Evolutionary conservation across 2,888 invertebrate species (phyloP), one percentile per base, ranked within the genome.

Genomic region (Darwinula stevensoni): DNA sequence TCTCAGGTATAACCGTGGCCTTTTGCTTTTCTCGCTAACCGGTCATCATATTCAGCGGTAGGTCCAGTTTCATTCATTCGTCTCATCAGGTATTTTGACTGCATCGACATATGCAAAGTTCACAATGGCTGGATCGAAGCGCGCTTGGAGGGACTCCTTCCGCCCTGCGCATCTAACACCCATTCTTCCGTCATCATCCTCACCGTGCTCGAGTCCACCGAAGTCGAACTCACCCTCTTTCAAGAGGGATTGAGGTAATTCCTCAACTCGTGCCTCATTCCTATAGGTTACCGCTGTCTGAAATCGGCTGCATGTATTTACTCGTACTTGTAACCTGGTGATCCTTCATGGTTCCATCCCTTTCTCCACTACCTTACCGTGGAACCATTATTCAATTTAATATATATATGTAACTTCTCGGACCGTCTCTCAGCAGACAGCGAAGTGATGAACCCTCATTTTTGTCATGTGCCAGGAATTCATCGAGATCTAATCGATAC

Each of bases 91-190:
- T 76, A 82, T 52, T 97, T 94, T 55, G 91, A 91, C 56, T 84
- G 86, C 47, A 84, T 94, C 45, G 91, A 94, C 52, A 80, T 94
- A 36, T 94, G 94, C 53, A 91, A 91, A 54, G 78, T 84, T 33
- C 63, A 76, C 31, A 67, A 65, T 36, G 78, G 76, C 16, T 88
- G 88, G 86, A 75, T 76, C 51, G 88, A 91, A 58, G 69, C 74
- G 27, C 62, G 86, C 16, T 55, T 86, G 33, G 67, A 65, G 35
- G 84, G 84, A 4, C 68, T 67, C 27, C 57, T 86, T 36, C 82
- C 84, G 22, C 74, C 76, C 2, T 56, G 75, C 44, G 76, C 80
- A 13, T 72, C 71, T 31, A 66, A 76, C 26, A 47, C 46, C 34
- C 59, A 69, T 27, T 9, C 70, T 73, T 76, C 78, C 3, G 80